phyloP scores from a whole-genome alignment of 1,140 invertebrate genomes.

The Nasonia longicornis region DNA sequence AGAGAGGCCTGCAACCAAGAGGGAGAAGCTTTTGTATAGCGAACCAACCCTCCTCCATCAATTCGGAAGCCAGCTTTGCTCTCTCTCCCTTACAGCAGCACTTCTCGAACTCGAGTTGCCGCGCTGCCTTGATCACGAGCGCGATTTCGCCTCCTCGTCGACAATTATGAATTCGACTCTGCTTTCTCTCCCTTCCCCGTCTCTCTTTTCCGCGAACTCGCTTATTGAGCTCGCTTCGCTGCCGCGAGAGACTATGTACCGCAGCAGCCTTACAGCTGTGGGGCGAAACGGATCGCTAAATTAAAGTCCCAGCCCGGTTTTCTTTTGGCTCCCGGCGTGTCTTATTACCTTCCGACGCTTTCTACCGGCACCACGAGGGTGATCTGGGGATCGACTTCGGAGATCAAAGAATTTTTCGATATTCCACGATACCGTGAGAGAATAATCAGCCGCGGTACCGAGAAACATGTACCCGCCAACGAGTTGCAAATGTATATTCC shows the following conservation, averaged over 20 bases:
- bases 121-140: constrained; percentile 23
- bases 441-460: too few species aligned
- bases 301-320: constrained; percentile 7
- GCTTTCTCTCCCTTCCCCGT: background rate
- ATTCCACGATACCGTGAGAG: background rate
- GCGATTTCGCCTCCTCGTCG: constrained; percentile 25
- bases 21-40: constrained; percentile 2
- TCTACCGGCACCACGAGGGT: too few species aligned
- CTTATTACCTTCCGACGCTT: constrained; percentile 25
- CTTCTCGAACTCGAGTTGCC: constrained; percentile 21
- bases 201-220: constrained; percentile 21
- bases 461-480: background rate
- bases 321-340: background rate
- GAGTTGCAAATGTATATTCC: background rate
- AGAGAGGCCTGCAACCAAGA: background rate
- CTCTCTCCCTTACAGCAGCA: background rate
- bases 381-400: too few species aligned
- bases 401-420: background rate
- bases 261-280: too few species aligned
- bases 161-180: constrained; percentile 27
- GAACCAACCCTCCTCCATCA: constrained; percentile 16
- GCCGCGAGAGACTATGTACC: background rate
- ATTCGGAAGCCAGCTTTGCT: constrained; percentile 17
- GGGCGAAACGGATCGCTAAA: constrained; percentile 6
- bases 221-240: constrained; percentile 10